phyloP scores from a whole-genome alignment of 1,140 invertebrate species.

The Homarus americanus region DNA sequence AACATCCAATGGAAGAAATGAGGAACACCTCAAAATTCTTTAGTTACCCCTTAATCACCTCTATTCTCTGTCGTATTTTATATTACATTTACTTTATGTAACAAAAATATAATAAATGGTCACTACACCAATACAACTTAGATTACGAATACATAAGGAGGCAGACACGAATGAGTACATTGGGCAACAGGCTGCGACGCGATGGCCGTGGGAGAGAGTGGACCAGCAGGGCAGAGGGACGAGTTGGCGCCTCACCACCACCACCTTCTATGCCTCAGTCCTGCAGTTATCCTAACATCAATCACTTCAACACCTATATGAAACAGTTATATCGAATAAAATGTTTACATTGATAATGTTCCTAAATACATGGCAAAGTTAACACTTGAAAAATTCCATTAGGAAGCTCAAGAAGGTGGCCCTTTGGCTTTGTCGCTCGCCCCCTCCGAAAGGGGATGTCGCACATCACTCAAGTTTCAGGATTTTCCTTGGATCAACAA shows the following conservation, averaged over 20 bases:
- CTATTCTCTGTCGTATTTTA: neutral
- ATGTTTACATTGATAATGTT: neutral
- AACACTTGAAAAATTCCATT: neutral
- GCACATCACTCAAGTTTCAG: neutral
- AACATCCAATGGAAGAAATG: too few species aligned
- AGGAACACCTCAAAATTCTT: neutral
- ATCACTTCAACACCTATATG: neutral
- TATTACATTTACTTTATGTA: neutral
- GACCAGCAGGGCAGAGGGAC: neutral
- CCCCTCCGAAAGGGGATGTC: conserved; percentile 13
- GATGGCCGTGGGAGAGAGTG: conserved; percentile 13
- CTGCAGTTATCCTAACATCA: neutral
- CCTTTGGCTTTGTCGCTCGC: conserved; percentile 11
- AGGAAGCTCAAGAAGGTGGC: neutral
- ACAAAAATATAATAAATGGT: neutral
- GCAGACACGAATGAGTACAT: neutral
- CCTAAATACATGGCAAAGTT: neutral
- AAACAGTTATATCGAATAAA: neutral
- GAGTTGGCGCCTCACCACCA: neutral
- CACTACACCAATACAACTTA: neutral
- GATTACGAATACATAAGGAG: neutral
- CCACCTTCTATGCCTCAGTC: neutral
- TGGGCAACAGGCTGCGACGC: neutral
- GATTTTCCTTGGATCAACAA: neutral
- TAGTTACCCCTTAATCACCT: conserved; percentile 2